Conservation (phyloP, 2,888 invertebrate genomes). For the Phania funesta region DNA sequence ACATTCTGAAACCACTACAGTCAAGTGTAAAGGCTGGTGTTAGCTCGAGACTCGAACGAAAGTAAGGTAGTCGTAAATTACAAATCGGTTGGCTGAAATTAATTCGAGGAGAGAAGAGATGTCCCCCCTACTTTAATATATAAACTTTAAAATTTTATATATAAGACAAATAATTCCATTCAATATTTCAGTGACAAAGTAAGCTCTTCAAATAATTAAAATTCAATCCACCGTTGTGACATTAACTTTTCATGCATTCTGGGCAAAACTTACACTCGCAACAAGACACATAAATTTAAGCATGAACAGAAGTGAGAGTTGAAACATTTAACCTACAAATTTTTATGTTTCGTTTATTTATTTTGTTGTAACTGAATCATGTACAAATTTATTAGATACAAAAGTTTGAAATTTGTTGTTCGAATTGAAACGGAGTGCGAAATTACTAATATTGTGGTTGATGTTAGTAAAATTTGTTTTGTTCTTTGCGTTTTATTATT, state of each 20-base stretch:
- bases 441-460: neutral
- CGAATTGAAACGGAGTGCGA: neutral
- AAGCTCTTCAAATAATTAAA: constrained; percentile 29
- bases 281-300: neutral
- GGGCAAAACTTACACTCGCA: constrained; percentile 11
- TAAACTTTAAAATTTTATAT: too few species aligned
- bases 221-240: constrained; percentile 25
- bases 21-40: too few species aligned
- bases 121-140: too few species aligned
- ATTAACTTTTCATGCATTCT: constrained; percentile 61
- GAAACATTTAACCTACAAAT: constrained; percentile 5
- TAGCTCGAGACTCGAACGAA: too few species aligned
- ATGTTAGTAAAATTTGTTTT: neutral
- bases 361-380: neutral
- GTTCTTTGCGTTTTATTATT: neutral
- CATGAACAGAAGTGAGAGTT: constrained; percentile 10
- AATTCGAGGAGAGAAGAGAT: too few species aligned
- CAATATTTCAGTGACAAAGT: constrained; percentile 56
- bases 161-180: too few species aligned
- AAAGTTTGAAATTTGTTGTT: constrained; percentile 26
- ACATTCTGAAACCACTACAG: too few species aligned
- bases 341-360: neutral
- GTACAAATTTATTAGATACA: neutral
- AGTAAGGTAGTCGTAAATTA: too few species aligned
- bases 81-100: too few species aligned